Percentiles rank a stretch among this genome's conserved stretches.
These are phyloP conservation scores for Nemotelus pantherinus DNA, from an alignment of 2,888 invertebrate genomes.

Conservation along the genomic window DNA sequence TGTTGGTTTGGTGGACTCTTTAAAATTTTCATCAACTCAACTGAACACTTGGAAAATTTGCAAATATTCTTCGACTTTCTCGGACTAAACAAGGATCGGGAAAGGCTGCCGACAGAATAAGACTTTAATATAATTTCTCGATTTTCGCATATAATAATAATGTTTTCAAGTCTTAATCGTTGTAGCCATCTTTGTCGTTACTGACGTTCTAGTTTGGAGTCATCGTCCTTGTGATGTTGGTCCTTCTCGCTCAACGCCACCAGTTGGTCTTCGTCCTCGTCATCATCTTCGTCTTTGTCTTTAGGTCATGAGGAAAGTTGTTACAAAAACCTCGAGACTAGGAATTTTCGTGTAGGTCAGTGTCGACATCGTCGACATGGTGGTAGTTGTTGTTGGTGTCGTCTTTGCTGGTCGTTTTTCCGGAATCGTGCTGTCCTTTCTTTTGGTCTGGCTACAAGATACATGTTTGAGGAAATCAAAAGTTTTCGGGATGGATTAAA, in stretches of 20 bases:
- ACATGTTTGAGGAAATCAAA: too few relatives aligned
- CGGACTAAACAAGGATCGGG: background rate
- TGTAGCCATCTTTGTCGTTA: too few relatives aligned
- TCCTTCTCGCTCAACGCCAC: too few relatives aligned
- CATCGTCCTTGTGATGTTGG: too few relatives aligned
- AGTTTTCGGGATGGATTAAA: too few relatives aligned
- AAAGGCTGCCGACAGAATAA: background rate
- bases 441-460: too few relatives aligned
- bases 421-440: too few relatives aligned
- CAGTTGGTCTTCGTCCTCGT: background rate
- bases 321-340: conserved; percentile 27
- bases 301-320: conserved; percentile 28
- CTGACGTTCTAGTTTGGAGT: too few relatives aligned
- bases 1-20: background rate
- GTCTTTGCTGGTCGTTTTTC: too few relatives aligned
- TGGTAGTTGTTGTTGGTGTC: too few relatives aligned
- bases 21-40: conserved; percentile 16
- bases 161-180: background rate
- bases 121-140: conserved; percentile 36
- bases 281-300: conserved; percentile 5
- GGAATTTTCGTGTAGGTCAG: conserved; percentile 27
- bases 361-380: background rate
- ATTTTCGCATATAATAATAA: conserved; percentile 19
- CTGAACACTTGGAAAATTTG: too few relatives aligned
- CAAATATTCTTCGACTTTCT: background rate